These are phyloP conservation scores for Phodopus roborovskii DNA, from an alignment of 2,113 vertebrate genomes.

Conservation along the genomic window DNA sequence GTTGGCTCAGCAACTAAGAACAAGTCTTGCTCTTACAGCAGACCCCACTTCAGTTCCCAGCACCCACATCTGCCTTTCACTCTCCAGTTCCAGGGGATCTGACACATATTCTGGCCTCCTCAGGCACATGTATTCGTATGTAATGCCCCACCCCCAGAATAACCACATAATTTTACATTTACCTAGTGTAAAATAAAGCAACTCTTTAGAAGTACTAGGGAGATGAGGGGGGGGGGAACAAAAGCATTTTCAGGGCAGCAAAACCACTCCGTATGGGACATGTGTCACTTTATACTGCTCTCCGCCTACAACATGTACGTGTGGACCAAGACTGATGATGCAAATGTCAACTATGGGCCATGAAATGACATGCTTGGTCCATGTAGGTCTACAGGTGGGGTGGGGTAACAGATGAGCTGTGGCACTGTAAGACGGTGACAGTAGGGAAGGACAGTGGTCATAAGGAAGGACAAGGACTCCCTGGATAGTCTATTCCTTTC, in stretches of 20 bases:
- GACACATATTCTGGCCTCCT: neutral
- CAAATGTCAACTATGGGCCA: too few relatives aligned
- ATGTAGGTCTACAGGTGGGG: fast-evolving
- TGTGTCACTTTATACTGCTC: neutral
- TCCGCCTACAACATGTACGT: neutral
- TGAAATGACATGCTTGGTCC: fast-evolving
- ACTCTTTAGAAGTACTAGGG: neutral
- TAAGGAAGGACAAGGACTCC: too few relatives aligned
- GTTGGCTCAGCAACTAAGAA: neutral
- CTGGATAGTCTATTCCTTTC: neutral
- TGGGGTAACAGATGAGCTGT: neutral
- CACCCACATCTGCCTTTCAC: neutral
- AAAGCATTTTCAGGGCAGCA: neutral
- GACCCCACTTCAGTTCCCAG: neutral
- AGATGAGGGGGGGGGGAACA: neutral
- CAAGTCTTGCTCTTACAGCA: too few relatives aligned
- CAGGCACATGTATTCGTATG: neutral
- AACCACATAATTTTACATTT: neutral
- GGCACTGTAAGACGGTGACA: neutral
- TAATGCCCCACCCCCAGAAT: neutral
- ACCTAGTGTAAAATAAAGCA: neutral
- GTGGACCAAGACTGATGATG: neutral
- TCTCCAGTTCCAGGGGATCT: neutral
- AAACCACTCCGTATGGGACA: too few relatives aligned
- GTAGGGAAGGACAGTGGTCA: fast-evolving